Evolutionary conservation across 2,113 vertebrate species (phyloP), one percentile per base, ranked within the genome.

Genomic region (Pampusana beccarii): DNA sequence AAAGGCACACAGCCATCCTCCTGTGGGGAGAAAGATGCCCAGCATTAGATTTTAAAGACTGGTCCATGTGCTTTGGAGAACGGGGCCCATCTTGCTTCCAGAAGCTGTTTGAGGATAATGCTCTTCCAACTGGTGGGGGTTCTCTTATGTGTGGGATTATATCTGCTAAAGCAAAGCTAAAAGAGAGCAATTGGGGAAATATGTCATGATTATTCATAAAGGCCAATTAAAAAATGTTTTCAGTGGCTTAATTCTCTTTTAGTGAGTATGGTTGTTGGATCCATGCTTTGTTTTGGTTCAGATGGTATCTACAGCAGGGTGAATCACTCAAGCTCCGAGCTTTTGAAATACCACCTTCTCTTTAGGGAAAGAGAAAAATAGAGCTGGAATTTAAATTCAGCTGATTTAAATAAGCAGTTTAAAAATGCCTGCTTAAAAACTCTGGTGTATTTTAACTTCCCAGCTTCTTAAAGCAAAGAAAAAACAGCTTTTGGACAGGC

Each of bases 241-340:
- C 51, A 84, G 60, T 62, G 51, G 65, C 48, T 91, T 95, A 67
- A 87, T 87, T 94, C 65, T 84, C 42, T 33, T 38, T 74, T 40
- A 51, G 78, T 33, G 38, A 79, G 34, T 67, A 54, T 87, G 61
- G 53, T 74, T 88, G 65, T 81, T 88, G 78, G 78, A 88, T 77
- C 36, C 1, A 3, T 36, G 84, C 60, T 86, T 80, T 95, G 77
- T 87, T 92, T 95, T 73, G n/a, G 48, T 74, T 87, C 78, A 62
- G 90, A 58, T 86, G 51, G 51, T 84, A 94, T 92, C 87, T 77
- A 56, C 56, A 81, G 75, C 73, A 81, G 46, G 50, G 66, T 94
- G 73, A 95, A 84, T 95, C 48, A 91, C 69, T 20, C 42, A 74
- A 93, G 36, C 56, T 48, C 51, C 31, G 33, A 57, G 78, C 53